These are phyloP conservation scores for Diabrotica undecimpunctata DNA, from an alignment of 1,140 invertebrate species.

Conservation along the genomic window DNA sequence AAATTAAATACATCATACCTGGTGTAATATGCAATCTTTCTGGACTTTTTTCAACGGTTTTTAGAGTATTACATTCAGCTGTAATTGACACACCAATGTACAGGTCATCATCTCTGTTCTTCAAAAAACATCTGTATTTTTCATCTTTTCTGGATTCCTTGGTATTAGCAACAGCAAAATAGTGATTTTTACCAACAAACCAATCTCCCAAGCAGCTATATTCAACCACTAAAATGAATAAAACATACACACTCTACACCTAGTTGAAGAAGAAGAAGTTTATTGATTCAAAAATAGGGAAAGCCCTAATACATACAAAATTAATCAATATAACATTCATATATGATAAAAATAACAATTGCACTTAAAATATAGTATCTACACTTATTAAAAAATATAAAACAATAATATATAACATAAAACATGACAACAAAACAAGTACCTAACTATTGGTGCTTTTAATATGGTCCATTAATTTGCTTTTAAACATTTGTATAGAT, in stretches of 20 bases:
- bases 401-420: no score
- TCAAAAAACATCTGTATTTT: constrained; percentile 88
- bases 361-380: no score
- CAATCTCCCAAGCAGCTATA: constrained; percentile 92
- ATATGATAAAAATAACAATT: no score
- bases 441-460: no score
- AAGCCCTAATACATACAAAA: no score
- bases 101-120: constrained; percentile 90
- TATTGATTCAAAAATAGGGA: no score
- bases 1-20: constrained; percentile 20
- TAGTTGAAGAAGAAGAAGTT: no score
- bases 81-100: constrained; percentile 89
- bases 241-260: background rate
- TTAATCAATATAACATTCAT: no score
- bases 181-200: constrained; percentile 94
- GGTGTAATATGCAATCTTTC: constrained; percentile 84
- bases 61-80: constrained; percentile 85
- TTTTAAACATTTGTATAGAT: no score
- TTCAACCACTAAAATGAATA: constrained; percentile 68
- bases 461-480: no score
- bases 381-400: no score
- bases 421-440: no score
- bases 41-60: constrained; percentile 89
- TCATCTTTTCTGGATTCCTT: constrained; percentile 92
- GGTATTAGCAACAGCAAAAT: constrained; percentile 90